These are phyloP conservation scores for Eristalinus sepulchralis DNA, from an alignment of 2,888 invertebrate species.

Conservation along the genomic window DNA sequence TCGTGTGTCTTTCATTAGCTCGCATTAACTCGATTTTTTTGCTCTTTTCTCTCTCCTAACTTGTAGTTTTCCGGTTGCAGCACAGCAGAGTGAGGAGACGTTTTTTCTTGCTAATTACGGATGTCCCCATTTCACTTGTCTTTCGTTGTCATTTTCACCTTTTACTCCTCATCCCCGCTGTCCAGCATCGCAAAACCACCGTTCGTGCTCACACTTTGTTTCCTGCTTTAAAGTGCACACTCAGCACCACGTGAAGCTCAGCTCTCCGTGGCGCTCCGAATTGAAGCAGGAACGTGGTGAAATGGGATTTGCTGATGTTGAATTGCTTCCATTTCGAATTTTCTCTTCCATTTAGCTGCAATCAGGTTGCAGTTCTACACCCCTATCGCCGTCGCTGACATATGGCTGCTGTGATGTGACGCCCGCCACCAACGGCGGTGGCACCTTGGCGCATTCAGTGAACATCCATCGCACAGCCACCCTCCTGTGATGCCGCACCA, in stretches of 20 bases:
- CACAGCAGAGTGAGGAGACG: slow-evolving; percentile 36
- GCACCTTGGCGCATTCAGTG: not conserved
- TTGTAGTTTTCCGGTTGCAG: slow-evolving; percentile 31
- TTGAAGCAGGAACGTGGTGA: slow-evolving; percentile 23
- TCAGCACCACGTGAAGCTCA: slow-evolving; percentile 33
- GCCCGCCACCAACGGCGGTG: not conserved
- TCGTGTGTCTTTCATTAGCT: slow-evolving; percentile 45
- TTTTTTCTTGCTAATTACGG: slow-evolving; percentile 70
- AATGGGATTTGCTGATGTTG: slow-evolving; percentile 51
- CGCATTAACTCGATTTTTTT: slow-evolving; percentile 49
- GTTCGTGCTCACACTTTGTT: slow-evolving; percentile 9
- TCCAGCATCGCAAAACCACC: not conserved
- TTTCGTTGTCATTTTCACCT: not conserved
- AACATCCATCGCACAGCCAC: not conserved
- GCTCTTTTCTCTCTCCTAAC: not conserved
- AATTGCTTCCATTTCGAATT: slow-evolving; percentile 52
- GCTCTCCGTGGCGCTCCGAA: slow-evolving; percentile 16
- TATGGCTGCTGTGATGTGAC: not conserved
- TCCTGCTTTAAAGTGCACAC: slow-evolving; percentile 53
- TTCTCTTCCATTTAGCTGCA: slow-evolving; percentile 62
- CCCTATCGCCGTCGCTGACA: not conserved
- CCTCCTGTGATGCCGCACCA: not conserved
- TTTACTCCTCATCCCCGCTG: not conserved
- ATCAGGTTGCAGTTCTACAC: slow-evolving; percentile 64
- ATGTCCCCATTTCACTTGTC: slow-evolving; percentile 59